Base-by-base conservation (phyloP, 2,113 vertebrate species). In the Eptatretus burgeri region DNA sequence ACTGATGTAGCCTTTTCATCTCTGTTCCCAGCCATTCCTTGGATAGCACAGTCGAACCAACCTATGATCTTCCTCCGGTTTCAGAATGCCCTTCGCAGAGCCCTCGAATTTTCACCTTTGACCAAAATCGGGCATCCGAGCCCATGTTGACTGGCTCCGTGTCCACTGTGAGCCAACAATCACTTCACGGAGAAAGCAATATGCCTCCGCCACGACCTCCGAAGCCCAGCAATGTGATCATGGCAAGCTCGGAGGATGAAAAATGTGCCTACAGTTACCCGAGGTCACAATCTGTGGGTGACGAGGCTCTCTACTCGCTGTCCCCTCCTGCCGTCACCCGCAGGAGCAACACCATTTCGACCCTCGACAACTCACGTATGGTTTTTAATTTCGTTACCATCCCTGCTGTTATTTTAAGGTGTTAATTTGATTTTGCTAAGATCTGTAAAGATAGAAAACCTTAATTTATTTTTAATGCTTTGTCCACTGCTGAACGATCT, bases 51-150 rank as follows among this genome's bases (percentile, higher is more conserved):
- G 56, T 17, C 10, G n/a, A 60, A 20, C 56, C 56, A 9, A 60
- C 88, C 65, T 83, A 85, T 1, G 86, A 93, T 14, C 69, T 82
- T 50, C 84, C 85, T 0, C 74, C 77, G 16, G 75, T 84, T 5
- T 83, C 87, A 0, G 75, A 80, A 19, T 93, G 84, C 1, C 68
- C 85, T 73, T 94, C 95, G 73, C 87, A 96, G 78, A 86, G 82
- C 67, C 88, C 91, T 10, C 76, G 85, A 71, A 82, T 85, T 17
- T 80, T 81, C 75, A 78, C 78, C 1, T 80, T 96, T 70, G 91
- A 98, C 74, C 88, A 82, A 75, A 95, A 95, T 72, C 89, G 95
- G 76, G 79, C 81, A 0, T 74, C 80, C 0, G 51, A 75, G 0
- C 72, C 77, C 0, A 87, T 88, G 1, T 88, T 85, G 1, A 84